These are phyloP conservation scores for Ethmia dodecea DNA, from an alignment of 2,888 invertebrate species.

Conservation along the genomic window DNA sequence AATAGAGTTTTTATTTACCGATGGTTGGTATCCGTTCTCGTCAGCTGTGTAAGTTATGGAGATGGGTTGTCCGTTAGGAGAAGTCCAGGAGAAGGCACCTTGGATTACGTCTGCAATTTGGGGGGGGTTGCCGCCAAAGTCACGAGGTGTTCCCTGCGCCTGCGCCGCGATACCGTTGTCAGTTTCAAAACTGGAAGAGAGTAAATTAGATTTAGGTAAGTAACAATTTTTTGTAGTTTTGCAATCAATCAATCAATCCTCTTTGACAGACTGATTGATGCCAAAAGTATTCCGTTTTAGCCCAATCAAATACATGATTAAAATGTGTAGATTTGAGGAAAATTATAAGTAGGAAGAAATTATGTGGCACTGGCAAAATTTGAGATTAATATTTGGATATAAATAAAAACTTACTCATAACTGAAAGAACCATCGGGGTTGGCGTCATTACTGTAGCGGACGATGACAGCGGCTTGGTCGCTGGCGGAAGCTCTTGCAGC, in stretches of 20 bases:
- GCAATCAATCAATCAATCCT: too few relatives aligned
- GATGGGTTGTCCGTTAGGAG: constrained; percentile 80
- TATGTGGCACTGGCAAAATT: background rate
- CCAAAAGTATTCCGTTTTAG: too few relatives aligned
- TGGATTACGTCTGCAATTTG: constrained; percentile 52
- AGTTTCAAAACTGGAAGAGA: constrained; percentile 70
- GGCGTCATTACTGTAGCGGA: constrained; percentile 53
- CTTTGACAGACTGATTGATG: too few relatives aligned
- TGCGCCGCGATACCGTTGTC: constrained; percentile 80
- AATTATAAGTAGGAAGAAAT: background rate
- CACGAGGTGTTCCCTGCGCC: constrained; percentile 74
- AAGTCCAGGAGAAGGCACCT: constrained; percentile 74
- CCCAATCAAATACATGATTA: too few relatives aligned
- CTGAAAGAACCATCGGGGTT: constrained; percentile 67
- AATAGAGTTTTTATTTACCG: constrained; percentile 50
- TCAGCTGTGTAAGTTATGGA: constrained; percentile 80
- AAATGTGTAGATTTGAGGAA: background rate
- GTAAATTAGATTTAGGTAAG: too few relatives aligned
- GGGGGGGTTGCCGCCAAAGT: constrained; percentile 64
- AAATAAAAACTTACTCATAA: constrained; percentile 53
- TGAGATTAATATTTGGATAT: background rate
- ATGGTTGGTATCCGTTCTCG: constrained; percentile 83
- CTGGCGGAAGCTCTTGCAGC: constrained; percentile 7
- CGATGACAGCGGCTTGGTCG: constrained; percentile 42
- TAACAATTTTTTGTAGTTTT: too few relatives aligned